phyloP scores from a whole-genome alignment of 2,113 vertebrate genomes.

The Grantiella picta region DNA sequence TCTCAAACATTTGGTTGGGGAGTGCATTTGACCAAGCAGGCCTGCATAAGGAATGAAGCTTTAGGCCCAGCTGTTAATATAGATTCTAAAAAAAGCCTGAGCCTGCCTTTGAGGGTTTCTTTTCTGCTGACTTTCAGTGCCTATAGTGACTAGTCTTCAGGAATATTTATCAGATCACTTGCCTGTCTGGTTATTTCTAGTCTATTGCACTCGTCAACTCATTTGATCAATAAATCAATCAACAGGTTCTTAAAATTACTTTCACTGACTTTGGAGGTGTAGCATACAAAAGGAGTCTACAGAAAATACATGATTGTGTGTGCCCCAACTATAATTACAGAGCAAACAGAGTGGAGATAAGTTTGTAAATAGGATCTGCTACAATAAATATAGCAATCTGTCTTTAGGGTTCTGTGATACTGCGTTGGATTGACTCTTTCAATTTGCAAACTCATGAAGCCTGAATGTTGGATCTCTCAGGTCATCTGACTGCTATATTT shows the following conservation, averaged over 20 bases:
- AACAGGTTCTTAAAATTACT: conserved; percentile 36
- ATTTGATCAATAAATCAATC: conserved; percentile 34
- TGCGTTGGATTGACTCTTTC: conserved; percentile 36
- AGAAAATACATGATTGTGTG: not conserved
- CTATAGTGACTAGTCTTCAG: not conserved
- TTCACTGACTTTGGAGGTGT: not conserved
- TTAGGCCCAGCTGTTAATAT: not conserved
- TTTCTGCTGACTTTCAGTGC: not conserved
- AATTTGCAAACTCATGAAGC: conserved; percentile 20
- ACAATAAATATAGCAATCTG: conserved; percentile 16
- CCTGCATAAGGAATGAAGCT: not conserved
- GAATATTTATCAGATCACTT: conserved; percentile 2
- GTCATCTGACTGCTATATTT: conserved; percentile 13
- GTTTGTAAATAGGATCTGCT: conserved; percentile 30
- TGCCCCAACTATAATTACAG: conserved; percentile 20
- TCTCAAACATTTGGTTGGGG: not conserved
- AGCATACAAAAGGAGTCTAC: not conserved
- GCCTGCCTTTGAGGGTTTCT: not conserved
- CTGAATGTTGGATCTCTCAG: not conserved
- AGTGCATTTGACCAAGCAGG: not conserved
- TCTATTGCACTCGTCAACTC: not conserved
- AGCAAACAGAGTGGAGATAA: conserved; percentile 9
- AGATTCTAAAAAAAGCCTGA: not conserved
- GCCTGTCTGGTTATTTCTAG: conserved; percentile 1
- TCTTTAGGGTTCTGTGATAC: conserved; percentile 25